Conservation (phyloP, 2,797 vertebrate species). For the Smutsia temminckii region DNA sequence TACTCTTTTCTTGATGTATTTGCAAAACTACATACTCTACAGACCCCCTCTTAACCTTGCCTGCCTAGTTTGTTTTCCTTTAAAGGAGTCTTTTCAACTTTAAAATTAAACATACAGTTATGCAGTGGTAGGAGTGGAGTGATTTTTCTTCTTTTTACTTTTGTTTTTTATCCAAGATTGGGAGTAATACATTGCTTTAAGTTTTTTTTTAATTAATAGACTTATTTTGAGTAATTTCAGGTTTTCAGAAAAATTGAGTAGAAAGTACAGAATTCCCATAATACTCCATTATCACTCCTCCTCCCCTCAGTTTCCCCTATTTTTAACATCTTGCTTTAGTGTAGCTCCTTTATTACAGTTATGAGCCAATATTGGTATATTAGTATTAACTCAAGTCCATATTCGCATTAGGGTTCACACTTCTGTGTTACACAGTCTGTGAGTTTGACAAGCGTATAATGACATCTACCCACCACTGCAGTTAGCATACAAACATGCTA, state of each 20-base stretch:
- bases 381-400: not conserved
- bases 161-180: conserved; percentile 24
- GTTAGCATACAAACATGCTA: not conserved
- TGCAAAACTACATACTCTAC: not conserved
- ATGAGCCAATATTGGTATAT: not conserved
- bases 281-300: not conserved
- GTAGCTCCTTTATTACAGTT: not conserved
- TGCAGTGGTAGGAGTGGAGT: not conserved
- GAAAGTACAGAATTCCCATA: not conserved
- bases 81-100: conserved; percentile 60
- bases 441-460: not conserved
- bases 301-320: not conserved
- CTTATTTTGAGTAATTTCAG: not conserved
- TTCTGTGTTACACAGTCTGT: not conserved
- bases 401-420: not conserved
- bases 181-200: not conserved
- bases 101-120: conserved; percentile 35
- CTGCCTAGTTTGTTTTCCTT: conserved; percentile 45
- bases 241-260: conserved; percentile 42
- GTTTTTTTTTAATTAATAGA: not conserved
- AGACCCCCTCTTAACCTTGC: conserved; percentile 30
- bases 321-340: not conserved
- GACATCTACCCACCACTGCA: not conserved
- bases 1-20: conserved; percentile 36
- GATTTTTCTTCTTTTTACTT: conserved; percentile 49